These are phyloP conservation scores for Takifugu ocellatus DNA, from an alignment of 2,797 vertebrate species.

Conservation along the genomic window DNA sequence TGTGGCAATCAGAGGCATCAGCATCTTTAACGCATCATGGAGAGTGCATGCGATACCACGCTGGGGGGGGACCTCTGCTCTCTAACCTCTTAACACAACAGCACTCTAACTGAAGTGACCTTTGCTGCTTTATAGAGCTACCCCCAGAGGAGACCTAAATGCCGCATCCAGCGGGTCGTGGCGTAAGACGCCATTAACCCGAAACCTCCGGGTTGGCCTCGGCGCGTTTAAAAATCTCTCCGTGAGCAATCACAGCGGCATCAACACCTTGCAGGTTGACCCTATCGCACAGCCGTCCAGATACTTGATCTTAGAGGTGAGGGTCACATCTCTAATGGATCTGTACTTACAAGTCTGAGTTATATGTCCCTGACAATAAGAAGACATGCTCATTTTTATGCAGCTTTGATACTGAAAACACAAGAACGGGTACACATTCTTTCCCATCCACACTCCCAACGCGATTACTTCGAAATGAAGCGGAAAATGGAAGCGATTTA, in stretches of 20 bases:
- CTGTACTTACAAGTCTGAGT: conserved; percentile 50
- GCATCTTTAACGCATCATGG: conserved; percentile 71
- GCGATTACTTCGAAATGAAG: conserved; percentile 78
- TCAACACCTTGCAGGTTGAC: conserved; percentile 67
- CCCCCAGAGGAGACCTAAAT: conserved; percentile 71
- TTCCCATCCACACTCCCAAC: conserved; percentile 67
- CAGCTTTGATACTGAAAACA: conserved; percentile 71
- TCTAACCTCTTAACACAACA: conserved; percentile 74
- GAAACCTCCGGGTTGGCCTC: conserved; percentile 54
- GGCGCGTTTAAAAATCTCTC: conserved; percentile 69
- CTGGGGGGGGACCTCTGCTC: conserved; percentile 69
- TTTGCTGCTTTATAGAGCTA: conserved; percentile 67
- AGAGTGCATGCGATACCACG: conserved; percentile 72
- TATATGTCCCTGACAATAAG: conserved; percentile 63
- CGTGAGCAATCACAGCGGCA: conserved; percentile 61
- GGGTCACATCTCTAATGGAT: conserved; percentile 75
- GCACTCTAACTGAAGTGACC: conserved; percentile 76
- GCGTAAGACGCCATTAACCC: conserved; percentile 69
- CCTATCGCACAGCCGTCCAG: conserved; percentile 49
- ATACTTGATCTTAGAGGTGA: conserved; percentile 62
- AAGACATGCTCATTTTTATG: conserved; percentile 64
- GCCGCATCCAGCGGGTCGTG: conserved; percentile 50
- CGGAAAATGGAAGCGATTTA: conserved; percentile 85
- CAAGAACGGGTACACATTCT: conserved; percentile 65
- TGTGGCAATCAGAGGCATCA: conserved; percentile 72